Base-by-base conservation (phyloP, 2,797 vertebrate species). In the Amblyopsis hoosieri region DNA sequence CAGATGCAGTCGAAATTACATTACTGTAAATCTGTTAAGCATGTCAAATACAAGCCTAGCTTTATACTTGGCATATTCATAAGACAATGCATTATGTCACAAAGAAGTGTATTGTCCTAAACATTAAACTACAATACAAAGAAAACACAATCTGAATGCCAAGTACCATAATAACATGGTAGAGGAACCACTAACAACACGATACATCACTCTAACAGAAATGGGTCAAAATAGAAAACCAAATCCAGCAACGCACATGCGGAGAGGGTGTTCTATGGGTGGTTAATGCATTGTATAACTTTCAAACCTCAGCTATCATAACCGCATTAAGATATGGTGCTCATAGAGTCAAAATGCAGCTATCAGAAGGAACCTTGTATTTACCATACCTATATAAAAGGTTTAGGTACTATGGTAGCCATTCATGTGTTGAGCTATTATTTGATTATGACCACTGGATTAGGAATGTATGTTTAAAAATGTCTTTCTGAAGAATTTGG, bases 151-250 rank as follows among this genome's bases (percentile, higher is more conserved):
- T 51, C 47, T 62, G 54, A 62, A 69, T 7, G 17, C 59, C 15
- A 11, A 51, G 59, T 5, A 62, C 17, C 47, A 46, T 61, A 67
- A 61, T 55, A 12, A 66, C 42, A 54, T 23, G 37, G 29, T 54
- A 48, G 57, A 47, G 45, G 19, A 60, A 47, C 50, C 57, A 47
- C 57, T 66, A 66, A 53, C 49, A 60, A 17, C 64, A 47, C 45
- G 42, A 33, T 42, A 59, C 64, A 59, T 66, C 49, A 66, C 13
- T 56, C 33, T 60, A 4, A 29, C 2, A 15, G 33, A 11, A 42
- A 49, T 3, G 17, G 13, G 3, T 45, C 37, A 45, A 66, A 5
- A 17, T 12, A 31, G 9, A 13, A 9, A 53, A 42, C 45, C 8
- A 69, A 13, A 42, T 1, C 1, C 0, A 14, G 29, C 54, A 9